These are phyloP conservation scores for Pantherophis vulpinus DNA, from an alignment of 2,797 vertebrate species.

Conservation along the genomic window DNA sequence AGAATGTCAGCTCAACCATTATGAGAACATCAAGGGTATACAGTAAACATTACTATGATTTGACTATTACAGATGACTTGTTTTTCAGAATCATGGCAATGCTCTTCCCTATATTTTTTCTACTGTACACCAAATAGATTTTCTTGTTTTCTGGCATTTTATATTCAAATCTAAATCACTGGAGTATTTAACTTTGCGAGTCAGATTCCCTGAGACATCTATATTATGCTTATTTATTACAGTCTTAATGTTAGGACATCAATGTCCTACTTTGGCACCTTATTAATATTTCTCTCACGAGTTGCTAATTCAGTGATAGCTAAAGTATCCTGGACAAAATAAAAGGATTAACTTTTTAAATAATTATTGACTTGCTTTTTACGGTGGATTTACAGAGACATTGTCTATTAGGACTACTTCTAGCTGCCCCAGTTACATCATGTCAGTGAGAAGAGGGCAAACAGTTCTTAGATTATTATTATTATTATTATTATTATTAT, in stretches of 20 bases:
- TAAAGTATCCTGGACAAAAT: neutral
- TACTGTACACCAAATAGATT: neutral
- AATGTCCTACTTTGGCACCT: neutral
- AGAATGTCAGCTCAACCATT: conserved; percentile 35
- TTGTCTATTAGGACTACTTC: conserved; percentile 64
- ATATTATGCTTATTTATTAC: neutral
- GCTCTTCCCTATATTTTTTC: neutral
- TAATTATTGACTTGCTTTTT: conserved; percentile 66
- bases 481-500: too few species aligned
- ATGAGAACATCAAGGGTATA: neutral
- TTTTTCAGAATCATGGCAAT: neutral
- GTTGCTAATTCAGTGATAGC: neutral
- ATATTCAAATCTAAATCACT: neutral
- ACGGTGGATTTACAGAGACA: conserved; percentile 63
- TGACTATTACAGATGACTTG: neutral
- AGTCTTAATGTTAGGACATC: neutral
- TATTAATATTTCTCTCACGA: neutral
- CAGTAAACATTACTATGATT: neutral
- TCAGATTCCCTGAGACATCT: neutral
- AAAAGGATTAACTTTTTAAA: conserved; percentile 53
- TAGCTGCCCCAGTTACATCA: conserved; percentile 63
- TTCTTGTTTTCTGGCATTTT: neutral
- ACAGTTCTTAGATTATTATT: conserved; percentile 55
- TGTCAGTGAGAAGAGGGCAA: conserved; percentile 64
- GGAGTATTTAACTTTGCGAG: neutral